phyloP scores from a whole-genome alignment of 1,140 invertebrate genomes.

The Drosophila subobscura region DNA sequence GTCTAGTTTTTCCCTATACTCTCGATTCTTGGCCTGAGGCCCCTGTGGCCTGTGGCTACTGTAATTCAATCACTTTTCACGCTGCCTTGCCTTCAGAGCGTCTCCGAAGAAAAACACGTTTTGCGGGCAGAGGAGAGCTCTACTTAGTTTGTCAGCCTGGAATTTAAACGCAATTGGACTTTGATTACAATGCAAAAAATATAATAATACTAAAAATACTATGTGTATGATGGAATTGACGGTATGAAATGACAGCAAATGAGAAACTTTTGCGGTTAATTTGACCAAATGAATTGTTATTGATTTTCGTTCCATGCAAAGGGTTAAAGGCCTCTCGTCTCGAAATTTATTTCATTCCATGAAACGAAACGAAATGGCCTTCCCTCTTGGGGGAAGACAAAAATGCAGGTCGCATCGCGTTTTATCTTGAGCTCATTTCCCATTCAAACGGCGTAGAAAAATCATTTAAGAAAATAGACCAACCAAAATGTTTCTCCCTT shows the following conservation, averaged over 20 bases:
- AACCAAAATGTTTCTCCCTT: slow-evolving; percentile 27
- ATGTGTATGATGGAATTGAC: slow-evolving; percentile 7
- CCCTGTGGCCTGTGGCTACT: slow-evolving; percentile 25
- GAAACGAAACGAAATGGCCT: not conserved
- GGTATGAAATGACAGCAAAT: not conserved
- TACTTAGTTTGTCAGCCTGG: slow-evolving; percentile 17
- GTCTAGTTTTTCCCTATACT: not conserved
- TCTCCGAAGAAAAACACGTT: slow-evolving; percentile 46
- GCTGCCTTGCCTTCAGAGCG: slow-evolving; percentile 24
- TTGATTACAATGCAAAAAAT: slow-evolving; percentile 44
- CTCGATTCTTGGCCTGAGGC: slow-evolving; percentile 11
- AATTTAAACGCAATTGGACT: slow-evolving; percentile 62
- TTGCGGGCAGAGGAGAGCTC: slow-evolving; percentile 20
- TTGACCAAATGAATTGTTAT: slow-evolving; percentile 24
- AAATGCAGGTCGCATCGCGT: slow-evolving; percentile 22
- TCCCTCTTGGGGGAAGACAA: not conserved
- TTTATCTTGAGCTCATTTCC: slow-evolving; percentile 4
- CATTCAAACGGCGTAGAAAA: slow-evolving; percentile 27
- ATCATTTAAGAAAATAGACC: slow-evolving; percentile 54
- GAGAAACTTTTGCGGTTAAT: slow-evolving; percentile 19
- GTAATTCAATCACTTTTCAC: slow-evolving; percentile 68
- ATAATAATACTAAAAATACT: slow-evolving; percentile 13
- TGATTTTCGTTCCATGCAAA: slow-evolving; percentile 15
- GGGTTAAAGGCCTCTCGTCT: slow-evolving; percentile 1
- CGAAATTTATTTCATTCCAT: slow-evolving; percentile 26